Evolutionary conservation across 1,140 invertebrate genomes (phyloP).

Genomic region (Zaprionus inermis): DNA sequence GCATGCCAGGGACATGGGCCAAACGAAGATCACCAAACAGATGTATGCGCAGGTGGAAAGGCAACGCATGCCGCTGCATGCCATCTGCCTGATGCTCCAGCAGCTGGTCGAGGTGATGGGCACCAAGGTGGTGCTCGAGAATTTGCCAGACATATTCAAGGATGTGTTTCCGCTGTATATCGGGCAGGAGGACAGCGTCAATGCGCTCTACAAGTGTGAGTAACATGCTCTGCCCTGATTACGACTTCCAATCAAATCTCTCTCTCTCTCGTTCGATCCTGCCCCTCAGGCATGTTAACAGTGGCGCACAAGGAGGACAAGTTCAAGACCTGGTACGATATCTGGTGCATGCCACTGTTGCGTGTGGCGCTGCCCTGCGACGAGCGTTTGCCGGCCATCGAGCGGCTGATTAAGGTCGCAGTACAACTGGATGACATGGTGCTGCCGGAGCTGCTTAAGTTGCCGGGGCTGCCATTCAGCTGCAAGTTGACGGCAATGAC

Average conservation of each 20-base stretch:
- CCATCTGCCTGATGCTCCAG: constrained; percentile 61
- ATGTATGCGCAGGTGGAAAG: constrained; percentile 47
- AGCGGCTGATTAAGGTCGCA: constrained; percentile 59
- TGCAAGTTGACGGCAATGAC: constrained; percentile 62
- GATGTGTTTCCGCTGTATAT: constrained; percentile 56
- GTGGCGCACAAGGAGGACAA: constrained; percentile 26
- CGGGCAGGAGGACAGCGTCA: constrained; percentile 67
- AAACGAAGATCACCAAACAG: constrained; percentile 13
- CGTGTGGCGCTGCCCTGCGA: constrained; percentile 22
- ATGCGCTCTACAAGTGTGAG: constrained; percentile 68
- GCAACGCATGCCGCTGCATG: constrained; percentile 26
- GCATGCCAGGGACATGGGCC: background rate
- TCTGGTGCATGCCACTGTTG: constrained; percentile 55
- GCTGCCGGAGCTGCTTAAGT: constrained; percentile 33
- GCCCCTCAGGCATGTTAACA: constrained; percentile 49
- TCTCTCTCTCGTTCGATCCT: background rate
- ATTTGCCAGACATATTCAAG: constrained; percentile 59
- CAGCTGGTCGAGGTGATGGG: constrained; percentile 55
- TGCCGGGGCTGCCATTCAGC: constrained; percentile 44
- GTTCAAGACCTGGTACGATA: constrained; percentile 44
- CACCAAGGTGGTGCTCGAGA: constrained; percentile 40
- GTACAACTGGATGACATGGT: constrained; percentile 55
- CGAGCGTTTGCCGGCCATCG: constrained; percentile 41
- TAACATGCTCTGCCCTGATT: background rate
- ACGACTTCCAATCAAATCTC: background rate